These are phyloP conservation scores for Parnassius smintheus DNA, from an alignment of 2,888 invertebrate genomes.

Conservation along the genomic window DNA sequence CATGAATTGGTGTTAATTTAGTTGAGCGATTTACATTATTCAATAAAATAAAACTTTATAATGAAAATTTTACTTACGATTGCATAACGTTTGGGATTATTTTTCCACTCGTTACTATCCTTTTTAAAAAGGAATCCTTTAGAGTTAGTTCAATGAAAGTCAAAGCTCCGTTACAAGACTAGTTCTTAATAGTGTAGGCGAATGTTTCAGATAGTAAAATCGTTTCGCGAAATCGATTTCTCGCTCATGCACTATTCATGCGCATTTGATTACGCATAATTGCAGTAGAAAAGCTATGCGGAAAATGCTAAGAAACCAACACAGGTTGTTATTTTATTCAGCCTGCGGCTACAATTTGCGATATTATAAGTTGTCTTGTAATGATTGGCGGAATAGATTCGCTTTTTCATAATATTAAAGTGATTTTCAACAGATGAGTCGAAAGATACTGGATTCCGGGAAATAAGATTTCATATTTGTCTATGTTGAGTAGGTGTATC, in stretches of 20 bases:
- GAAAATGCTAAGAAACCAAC: slow-evolving; percentile 25
- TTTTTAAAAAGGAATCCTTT: neutral
- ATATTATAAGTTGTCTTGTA: slow-evolving; percentile 19
- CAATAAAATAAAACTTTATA: no score
- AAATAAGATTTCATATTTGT: neutral
- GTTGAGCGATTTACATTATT: no score
- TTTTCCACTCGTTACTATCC: no score
- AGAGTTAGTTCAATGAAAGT: neutral
- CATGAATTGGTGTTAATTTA: no score
- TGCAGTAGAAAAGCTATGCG: slow-evolving; percentile 28
- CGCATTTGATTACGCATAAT: slow-evolving; percentile 27
- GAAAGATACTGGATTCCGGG: slow-evolving; percentile 17
- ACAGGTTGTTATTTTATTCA: slow-evolving; percentile 15
- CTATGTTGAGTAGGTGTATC: no score
- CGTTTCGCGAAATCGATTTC: slow-evolving; percentile 25
- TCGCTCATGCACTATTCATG: slow-evolving; percentile 27
- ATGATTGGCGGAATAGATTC: slow-evolving; percentile 10
- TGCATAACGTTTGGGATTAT: no score
- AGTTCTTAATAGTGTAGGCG: slow-evolving; percentile 1
- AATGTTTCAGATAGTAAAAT: slow-evolving; percentile 17
- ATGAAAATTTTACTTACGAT: no score
- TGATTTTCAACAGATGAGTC: slow-evolving; percentile 12
- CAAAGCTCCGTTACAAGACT: slow-evolving; percentile 12
- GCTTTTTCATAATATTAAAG: slow-evolving; percentile 12
- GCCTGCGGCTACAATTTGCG: slow-evolving; percentile 2